Evolutionary conservation across 2,888 invertebrate species (phyloP).

Genomic region (Caenorhabditis sulstoni): DNA sequence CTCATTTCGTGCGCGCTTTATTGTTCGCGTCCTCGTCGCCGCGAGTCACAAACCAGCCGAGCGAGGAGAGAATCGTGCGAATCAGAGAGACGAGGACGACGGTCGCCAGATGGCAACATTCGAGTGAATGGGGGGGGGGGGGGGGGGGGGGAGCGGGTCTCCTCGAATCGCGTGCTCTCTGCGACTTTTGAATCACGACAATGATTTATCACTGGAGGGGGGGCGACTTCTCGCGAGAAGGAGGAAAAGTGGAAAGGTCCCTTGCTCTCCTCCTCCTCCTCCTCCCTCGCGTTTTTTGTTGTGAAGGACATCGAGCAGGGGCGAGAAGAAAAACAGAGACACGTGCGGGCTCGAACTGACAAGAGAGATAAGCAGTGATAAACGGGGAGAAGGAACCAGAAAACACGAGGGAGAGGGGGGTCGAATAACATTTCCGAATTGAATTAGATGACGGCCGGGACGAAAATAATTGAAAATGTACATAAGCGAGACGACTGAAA

Average conservation of each 20-base stretch:
- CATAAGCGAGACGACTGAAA: conserved; percentile 17
- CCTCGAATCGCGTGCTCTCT: conserved; percentile 15
- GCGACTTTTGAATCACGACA: conserved; percentile 13
- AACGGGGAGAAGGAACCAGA: conserved; percentile 1
- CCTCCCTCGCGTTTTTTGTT: conserved; percentile 6
- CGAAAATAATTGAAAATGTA: conserved; percentile 54
- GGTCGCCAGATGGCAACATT: conserved; percentile 54
- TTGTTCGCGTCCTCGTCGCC: conserved; percentile 26
- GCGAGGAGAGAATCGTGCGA: background rate
- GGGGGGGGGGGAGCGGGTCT: background rate
- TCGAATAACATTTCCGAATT: conserved; percentile 23
- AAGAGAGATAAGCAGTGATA: conserved; percentile 17
- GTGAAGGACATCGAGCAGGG: background rate
- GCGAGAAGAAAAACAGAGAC: conserved; percentile 9
- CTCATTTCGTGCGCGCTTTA: conserved; percentile 38
- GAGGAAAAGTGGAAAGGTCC: conserved; percentile 2
- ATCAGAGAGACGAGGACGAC: conserved; percentile 14
- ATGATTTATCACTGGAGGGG: conserved; percentile 56
- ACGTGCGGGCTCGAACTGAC: conserved; percentile 9
- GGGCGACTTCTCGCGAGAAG: background rate
- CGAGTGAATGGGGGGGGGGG: conserved; percentile 29
- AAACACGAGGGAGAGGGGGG: background rate
- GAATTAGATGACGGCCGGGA: conserved; percentile 19
- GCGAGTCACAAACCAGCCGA: conserved; percentile 1
- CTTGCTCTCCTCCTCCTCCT: background rate